A percentile compares a stretch with the other conserved stretches of the same genome.
Conservation (phyloP, 2,113 vertebrate genomes). For the Nothocercus julius region DNA sequence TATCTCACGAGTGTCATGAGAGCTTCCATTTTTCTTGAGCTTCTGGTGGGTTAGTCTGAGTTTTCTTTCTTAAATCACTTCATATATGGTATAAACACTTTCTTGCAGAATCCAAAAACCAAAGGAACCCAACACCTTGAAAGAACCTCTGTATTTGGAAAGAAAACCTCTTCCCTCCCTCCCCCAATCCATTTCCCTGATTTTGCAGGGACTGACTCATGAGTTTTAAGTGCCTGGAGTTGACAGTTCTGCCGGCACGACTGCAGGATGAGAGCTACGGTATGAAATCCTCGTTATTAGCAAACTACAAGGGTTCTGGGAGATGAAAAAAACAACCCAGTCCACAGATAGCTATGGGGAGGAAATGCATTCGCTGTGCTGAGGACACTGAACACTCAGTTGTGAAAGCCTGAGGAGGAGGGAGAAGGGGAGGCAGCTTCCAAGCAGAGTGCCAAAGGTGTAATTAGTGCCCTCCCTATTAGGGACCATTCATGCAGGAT, state of each 20-base stretch:
- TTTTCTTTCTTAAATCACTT: neutral
- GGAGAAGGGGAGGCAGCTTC: slow-evolving; percentile 42
- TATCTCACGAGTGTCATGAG: neutral
- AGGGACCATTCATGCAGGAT: neutral
- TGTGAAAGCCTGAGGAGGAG: neutral
- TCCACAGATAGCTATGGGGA: neutral
- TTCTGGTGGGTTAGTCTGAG: neutral
- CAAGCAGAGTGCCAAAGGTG: neutral
- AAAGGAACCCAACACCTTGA: neutral
- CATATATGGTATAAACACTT: neutral
- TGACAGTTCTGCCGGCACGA: neutral
- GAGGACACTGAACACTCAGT: neutral
- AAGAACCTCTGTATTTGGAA: neutral
- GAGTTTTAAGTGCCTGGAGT: fast-evolving
- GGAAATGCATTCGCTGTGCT: neutral
- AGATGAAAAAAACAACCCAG: neutral
- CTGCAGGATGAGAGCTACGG: neutral
- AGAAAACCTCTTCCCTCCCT: neutral
- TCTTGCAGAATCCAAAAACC: neutral
- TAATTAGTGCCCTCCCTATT: slow-evolving; percentile 22
- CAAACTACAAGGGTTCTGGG: neutral
- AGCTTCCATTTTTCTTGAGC: neutral
- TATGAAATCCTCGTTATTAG: neutral
- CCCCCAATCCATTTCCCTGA: neutral
- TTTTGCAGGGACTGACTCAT: neutral